These are phyloP conservation scores for Hormaphis cornu DNA, from an alignment of 1,140 invertebrate species.

Conservation along the genomic window DNA sequence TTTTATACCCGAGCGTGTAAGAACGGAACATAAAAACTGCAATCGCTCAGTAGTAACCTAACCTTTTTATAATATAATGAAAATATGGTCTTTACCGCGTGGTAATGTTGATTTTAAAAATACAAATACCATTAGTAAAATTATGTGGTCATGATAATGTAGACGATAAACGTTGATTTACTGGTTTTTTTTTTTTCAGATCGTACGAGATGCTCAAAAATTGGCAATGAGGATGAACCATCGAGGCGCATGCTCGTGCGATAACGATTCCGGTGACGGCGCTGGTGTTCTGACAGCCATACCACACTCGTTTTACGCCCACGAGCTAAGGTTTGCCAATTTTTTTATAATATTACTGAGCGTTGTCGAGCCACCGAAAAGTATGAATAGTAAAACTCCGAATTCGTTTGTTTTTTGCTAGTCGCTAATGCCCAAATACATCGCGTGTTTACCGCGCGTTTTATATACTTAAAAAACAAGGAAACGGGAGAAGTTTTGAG, in stretches of 20 bases:
- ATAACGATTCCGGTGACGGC: slow-evolving; percentile 97
- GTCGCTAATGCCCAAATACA: background rate
- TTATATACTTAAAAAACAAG: too few species aligned
- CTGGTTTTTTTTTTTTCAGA: slow-evolving; percentile 51
- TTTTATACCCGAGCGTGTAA: too few species aligned
- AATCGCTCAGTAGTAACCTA: too few species aligned
- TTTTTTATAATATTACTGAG: slow-evolving; percentile 40
- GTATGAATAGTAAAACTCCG: too few species aligned
- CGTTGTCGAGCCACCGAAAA: background rate
- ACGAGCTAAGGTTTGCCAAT: slow-evolving; percentile 57
- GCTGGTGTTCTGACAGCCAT: slow-evolving; percentile 93
- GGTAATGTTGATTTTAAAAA: too few species aligned
- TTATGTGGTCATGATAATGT: too few species aligned
- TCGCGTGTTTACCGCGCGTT: too few species aligned
- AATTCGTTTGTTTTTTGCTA: background rate
- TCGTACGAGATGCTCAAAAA: slow-evolving; percentile 85
- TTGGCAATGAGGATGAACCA: slow-evolving; percentile 96
- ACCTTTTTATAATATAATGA: too few species aligned
- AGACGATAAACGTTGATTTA: background rate
- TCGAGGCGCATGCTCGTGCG: slow-evolving; percentile 93
- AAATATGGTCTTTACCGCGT: too few species aligned
- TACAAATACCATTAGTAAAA: too few species aligned
- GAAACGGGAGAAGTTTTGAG: too few species aligned
- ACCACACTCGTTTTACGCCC: slow-evolving; percentile 84
- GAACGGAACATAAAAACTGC: too few species aligned